Base-by-base conservation (phyloP, 2,888 invertebrate genomes). In the Xanthorhoe spadicearia region DNA sequence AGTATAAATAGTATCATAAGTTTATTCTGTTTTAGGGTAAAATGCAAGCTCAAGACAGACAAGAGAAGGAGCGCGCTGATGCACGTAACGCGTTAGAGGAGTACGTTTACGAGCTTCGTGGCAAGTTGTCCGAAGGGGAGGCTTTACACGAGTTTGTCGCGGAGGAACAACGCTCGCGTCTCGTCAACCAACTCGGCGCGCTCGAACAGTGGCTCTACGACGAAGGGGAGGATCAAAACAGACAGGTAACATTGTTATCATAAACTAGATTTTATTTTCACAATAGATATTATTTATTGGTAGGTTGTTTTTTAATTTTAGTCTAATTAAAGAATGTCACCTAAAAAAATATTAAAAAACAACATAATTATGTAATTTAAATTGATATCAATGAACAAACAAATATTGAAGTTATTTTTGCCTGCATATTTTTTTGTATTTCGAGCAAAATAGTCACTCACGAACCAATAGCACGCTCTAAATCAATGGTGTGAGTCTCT, bases 151-250 rank as follows among this genome's bases (percentile, higher is more conserved):
- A 95, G 5, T 99, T 96, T 84, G 95, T 98, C 19, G 93, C 95
- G 0, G 96, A 97, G 61, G 88, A 93, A 10, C 97, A 96, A 72
- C 95, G 96, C 70, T 89, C 92, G 61, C 77, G 88, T 0, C 94
- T 97, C 66, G 94, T 95, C 38, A 85, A 90, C 66, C 94, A 95
- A 73, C 94, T 99, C 43, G 97, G 97, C 79, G 95, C 96, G 18
- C 96, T 98, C 77, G 99, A 99, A 89, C 96, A 97, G 83, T 99
- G 99, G 99, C 93, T 99, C 17, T 99, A 99, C 82, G 99, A 99
- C 80, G 95, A 95, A 72, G 99, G 99, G 3, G 99, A 99, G 86
- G 97, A 99, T 82, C 97, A 98, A 84, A 96, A 96, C 74, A 81
- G 91, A 85, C 91, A 90, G 86, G 91, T 90, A 18, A 48, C 7